Percentiles rank a stretch among this genome's conserved stretches.
Conservation (phyloP, 2,797 vertebrate species). For the Okamejei kenojei region DNA sequence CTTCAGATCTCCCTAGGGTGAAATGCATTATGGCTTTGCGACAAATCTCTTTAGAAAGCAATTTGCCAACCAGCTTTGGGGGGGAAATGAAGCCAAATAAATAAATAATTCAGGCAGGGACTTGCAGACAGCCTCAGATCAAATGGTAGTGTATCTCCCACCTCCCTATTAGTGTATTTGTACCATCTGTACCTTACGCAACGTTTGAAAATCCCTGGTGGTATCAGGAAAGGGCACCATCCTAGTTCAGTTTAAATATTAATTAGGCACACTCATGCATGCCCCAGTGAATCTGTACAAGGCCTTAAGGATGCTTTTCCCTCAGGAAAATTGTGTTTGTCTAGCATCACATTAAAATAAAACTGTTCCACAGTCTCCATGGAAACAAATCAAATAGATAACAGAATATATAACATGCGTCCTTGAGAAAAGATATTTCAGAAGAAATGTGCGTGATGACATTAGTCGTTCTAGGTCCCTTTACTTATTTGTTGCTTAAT, state of each 20-base stretch:
- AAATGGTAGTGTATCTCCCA: not conserved
- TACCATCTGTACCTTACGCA: not conserved
- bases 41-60: not conserved
- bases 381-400: not conserved
- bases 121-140: not conserved
- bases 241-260: conserved; percentile 12
- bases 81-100: not conserved
- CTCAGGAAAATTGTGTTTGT: not conserved
- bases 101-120: not conserved
- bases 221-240: not conserved
- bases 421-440: not conserved
- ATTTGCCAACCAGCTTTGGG: not conserved
- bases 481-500: not conserved
- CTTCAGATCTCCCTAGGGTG: not conserved
- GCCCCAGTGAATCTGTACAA: not conserved
- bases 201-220: not conserved
- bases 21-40: not conserved
- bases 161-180: not conserved
- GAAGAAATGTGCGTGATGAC: not conserved
- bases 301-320: not conserved
- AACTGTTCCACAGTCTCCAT: not conserved
- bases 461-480: not conserved
- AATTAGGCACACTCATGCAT: not conserved
- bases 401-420: not conserved
- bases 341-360: too few relatives aligned